Evolutionary conservation across 1,140 invertebrate species (phyloP).

Genomic region (Drepana arcuata): DNA sequence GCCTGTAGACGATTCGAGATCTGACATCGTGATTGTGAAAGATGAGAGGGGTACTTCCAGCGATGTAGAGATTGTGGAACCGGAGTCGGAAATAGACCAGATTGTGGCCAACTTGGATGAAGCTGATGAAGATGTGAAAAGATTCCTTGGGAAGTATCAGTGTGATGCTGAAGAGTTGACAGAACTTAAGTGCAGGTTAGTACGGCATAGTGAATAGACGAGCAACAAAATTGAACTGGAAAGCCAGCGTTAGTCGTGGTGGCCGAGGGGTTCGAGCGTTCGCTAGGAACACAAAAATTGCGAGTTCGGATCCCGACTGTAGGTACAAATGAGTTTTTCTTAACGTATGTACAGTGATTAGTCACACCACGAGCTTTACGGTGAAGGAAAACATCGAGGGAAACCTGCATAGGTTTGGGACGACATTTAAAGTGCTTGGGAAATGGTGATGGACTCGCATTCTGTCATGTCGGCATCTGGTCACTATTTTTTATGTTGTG

Average conservation of each 20-base stretch:
- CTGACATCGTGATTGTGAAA: slow-evolving; percentile 38
- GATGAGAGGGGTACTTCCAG: slow-evolving; percentile 41
- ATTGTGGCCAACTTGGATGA: slow-evolving; percentile 55
- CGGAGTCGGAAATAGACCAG: slow-evolving; percentile 32
- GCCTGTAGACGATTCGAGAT: slow-evolving; percentile 31
- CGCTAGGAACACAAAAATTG: neutral
- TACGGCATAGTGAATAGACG: neutral
- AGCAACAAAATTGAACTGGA: no score
- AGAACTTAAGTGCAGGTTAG: slow-evolving; percentile 56
- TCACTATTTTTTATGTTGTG: no score
- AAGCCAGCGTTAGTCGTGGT: no score
- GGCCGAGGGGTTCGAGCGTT: neutral
- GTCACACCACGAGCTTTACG: neutral
- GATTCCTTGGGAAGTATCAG: slow-evolving; percentile 55
- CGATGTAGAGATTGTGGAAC: slow-evolving; percentile 50
- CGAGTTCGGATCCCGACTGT: neutral
- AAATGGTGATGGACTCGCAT: no score
- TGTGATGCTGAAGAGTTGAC: slow-evolving; percentile 16
- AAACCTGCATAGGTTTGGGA: no score
- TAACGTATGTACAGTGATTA: neutral
- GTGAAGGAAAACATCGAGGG: no score
- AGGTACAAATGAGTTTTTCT: neutral
- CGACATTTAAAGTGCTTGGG: no score
- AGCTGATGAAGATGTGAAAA: slow-evolving; percentile 50
- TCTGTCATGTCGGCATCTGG: no score